phyloP scores from a whole-genome alignment of 2,113 vertebrate genomes.

The Platycercus adscitus region DNA sequence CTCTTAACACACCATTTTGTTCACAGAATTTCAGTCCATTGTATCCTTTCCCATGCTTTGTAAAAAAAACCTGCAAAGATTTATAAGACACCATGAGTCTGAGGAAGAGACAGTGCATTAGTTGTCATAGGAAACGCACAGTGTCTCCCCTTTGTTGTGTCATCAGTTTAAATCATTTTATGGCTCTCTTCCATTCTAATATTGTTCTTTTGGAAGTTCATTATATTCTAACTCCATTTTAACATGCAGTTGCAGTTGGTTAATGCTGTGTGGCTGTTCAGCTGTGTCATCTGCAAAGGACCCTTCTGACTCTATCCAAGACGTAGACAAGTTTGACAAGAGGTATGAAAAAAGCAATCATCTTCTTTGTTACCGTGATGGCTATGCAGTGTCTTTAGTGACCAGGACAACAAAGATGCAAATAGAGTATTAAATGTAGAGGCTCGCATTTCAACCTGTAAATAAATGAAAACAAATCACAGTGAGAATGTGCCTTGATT shows the following conservation, averaged over 20 bases:
- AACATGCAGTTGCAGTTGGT: slow-evolving; percentile 50
- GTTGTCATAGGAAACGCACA: slow-evolving; percentile 7
- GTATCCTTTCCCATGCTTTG: background rate
- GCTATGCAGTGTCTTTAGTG: slow-evolving; percentile 27
- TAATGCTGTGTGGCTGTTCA: slow-evolving; percentile 20
- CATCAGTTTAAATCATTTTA: slow-evolving; percentile 44
- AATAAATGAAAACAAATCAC: slow-evolving; percentile 57
- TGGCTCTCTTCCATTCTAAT: slow-evolving; percentile 30
- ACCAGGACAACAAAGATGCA: background rate
- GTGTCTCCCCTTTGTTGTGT: slow-evolving; percentile 12
- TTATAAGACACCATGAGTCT: background rate
- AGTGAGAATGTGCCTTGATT: background rate
- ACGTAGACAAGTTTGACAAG: background rate
- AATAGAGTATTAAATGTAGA: slow-evolving; percentile 18
- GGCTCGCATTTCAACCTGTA: slow-evolving; percentile 44
- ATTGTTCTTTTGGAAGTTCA: slow-evolving; percentile 29
- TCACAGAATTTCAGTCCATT: background rate
- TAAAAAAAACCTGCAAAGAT: background rate
- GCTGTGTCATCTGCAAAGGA: slow-evolving; percentile 38
- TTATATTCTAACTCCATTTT: slow-evolving; percentile 54
- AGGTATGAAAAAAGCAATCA: slow-evolving; percentile 29
- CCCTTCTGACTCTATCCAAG: background rate
- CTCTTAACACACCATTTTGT: background rate
- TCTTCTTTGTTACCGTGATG: background rate
- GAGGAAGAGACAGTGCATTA: background rate